Evolutionary conservation across 2,113 vertebrate genomes (phyloP).

Genomic region (Cisticola juncidis): DNA sequence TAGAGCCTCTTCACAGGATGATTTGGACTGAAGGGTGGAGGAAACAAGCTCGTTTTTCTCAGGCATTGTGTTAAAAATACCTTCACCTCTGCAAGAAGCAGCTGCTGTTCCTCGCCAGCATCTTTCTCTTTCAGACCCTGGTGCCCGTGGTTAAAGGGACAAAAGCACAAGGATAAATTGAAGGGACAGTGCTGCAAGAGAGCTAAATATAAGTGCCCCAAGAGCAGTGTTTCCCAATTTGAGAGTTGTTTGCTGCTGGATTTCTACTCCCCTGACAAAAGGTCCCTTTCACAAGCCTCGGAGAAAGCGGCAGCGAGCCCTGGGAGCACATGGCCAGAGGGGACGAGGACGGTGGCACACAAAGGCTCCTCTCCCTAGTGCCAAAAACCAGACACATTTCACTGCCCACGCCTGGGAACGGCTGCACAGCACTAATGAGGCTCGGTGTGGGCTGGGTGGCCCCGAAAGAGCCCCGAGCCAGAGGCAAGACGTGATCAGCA

Average conservation of each 20-base stretch:
- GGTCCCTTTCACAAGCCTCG: background rate
- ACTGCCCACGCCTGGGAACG: background rate
- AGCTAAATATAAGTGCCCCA: constrained; percentile 54
- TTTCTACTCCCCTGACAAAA: constrained; percentile 15
- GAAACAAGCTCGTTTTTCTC: background rate
- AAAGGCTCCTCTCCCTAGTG: background rate
- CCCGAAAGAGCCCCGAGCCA: constrained; percentile 22
- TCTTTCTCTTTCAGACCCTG: background rate
- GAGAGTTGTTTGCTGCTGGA: background rate
- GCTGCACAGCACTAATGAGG: constrained; percentile 25
- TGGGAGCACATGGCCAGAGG: background rate
- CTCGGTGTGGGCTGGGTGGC: constrained; percentile 18
- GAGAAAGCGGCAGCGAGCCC: background rate
- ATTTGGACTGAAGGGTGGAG: background rate
- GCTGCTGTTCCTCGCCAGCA: background rate
- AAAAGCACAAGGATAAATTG: background rate
- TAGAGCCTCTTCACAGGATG: background rate
- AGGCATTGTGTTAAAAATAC: constrained; percentile 30
- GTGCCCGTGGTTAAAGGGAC: background rate
- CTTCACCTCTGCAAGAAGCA: background rate
- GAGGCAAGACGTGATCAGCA: constrained; percentile 33
- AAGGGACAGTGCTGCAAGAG: background rate
- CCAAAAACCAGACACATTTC: background rate
- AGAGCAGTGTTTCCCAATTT: background rate
- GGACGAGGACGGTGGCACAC: background rate